A percentile compares a stretch with the other conserved stretches of the same genome.
Conservation (phyloP, 2,113 vertebrate species). For the Psettodes erumei region DNA sequence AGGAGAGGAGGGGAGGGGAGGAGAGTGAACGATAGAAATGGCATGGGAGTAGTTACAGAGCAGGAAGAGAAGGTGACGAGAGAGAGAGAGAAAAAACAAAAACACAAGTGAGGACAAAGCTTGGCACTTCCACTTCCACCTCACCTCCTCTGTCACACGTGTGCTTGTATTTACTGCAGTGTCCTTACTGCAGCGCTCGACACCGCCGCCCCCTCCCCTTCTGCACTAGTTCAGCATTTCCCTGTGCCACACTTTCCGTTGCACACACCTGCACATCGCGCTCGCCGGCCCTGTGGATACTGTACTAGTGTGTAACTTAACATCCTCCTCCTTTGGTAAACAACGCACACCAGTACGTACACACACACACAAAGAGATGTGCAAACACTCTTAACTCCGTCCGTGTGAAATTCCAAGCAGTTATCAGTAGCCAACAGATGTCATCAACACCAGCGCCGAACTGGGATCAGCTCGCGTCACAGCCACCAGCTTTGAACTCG, state of each 20-base stretch:
- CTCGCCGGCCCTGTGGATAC: conserved; percentile 11
- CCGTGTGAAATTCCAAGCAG: conserved; percentile 54
- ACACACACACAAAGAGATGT: conserved; percentile 27
- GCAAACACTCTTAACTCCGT: conserved; percentile 48
- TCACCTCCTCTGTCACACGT: conserved; percentile 36
- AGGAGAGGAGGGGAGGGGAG: neutral
- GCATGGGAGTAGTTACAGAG: neutral
- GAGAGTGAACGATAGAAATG: neutral
- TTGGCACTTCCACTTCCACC: too few relatives aligned
- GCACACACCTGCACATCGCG: conserved; percentile 37
- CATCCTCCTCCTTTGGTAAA: conserved; percentile 67
- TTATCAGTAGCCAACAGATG: conserved; percentile 63
- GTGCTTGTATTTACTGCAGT: conserved; percentile 57
- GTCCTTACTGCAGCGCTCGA: conserved; percentile 60
- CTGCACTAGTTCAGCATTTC: conserved; percentile 60
- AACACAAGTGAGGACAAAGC: conserved; percentile 2
- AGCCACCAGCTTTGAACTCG: conserved; percentile 9
- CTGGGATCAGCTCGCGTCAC: conserved; percentile 24
- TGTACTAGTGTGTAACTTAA: conserved; percentile 26
- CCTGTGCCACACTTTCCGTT: conserved; percentile 22
- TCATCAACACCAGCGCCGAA: conserved; percentile 17
- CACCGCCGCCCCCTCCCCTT: conserved; percentile 16
- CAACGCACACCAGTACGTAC: conserved; percentile 33
- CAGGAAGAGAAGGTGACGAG: neutral
- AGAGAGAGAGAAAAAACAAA: neutral